A percentile compares a stretch with the other conserved stretches of the same genome.
Evolutionary conservation across 2,797 vertebrate genomes (phyloP).

Genomic region (Pseudochirops cupreus): DNA sequence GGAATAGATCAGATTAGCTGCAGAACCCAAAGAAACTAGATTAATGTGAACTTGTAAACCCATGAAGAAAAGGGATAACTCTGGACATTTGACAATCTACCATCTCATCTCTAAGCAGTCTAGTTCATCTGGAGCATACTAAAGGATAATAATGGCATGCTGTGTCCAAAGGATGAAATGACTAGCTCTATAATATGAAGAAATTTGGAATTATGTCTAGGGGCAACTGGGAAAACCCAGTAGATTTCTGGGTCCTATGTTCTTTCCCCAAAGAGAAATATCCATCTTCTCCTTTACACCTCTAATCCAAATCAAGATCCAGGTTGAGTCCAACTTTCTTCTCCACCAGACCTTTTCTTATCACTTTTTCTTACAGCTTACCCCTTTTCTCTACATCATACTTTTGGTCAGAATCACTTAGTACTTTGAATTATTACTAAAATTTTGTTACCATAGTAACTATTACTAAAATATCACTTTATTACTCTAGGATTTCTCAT

Average conservation of each 20-base stretch:
- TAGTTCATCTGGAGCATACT: not conserved
- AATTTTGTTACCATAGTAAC: not conserved
- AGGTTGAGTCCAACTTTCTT: not conserved
- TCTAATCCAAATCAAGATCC: not conserved
- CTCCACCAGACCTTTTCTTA: not conserved
- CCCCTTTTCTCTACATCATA: not conserved
- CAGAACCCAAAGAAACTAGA: not conserved
- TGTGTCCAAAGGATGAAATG: not conserved
- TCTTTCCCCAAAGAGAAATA: not conserved
- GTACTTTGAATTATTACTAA: not conserved
- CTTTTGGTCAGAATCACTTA: not conserved
- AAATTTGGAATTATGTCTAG: not conserved
- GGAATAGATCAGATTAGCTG: not conserved
- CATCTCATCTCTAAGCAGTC: not conserved
- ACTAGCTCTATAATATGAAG: not conserved
- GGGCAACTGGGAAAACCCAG: not conserved
- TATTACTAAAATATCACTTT: not conserved
- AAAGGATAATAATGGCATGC: not conserved
- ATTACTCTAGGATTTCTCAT: no score
- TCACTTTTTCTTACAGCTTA: not conserved
- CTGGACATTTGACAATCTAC: not conserved
- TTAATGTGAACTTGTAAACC: not conserved
- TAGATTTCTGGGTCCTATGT: not conserved
- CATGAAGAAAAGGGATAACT: not conserved
- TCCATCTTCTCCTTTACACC: not conserved